Base-by-base conservation (phyloP, 2,797 vertebrate species). In the Tarsius wallacei region DNA sequence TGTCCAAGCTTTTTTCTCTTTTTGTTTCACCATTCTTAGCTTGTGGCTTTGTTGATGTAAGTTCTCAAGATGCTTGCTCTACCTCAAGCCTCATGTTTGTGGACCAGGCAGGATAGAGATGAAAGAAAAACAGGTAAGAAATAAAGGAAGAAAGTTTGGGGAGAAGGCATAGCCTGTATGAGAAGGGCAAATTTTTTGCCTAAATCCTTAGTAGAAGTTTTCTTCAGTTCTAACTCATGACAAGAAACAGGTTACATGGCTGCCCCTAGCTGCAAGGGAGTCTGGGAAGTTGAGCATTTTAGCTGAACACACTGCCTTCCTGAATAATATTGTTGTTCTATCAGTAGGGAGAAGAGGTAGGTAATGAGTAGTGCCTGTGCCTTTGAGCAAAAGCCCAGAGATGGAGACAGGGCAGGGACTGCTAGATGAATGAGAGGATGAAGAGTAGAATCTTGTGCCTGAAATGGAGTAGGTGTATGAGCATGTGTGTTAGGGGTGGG, bases 321-420 rank as follows among this genome's bases (percentile, higher is more conserved):
- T 89, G 64, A 86, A 63, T 78, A 47, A 80, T 53, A 16, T 3
- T 51, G 21, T 7, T 13, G 7, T 76, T 92, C 61, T 47, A 10
- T 63, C 36, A 81, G 55, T 22, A 78, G 31, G 19, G 4, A 55
- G 12, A 78, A 68, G 19, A 71, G 33, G 22, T 64, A 53, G 28
- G 12, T 24, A 84, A 17, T 7, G 7, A 81, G 26, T 21, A 55
- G 12, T 19, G 6, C 49, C 15, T 78, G 47, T 33, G n/a, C 22
- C 80, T 94, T 80, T 83, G 63, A 97, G 82, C 26, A 68, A 33
- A 87, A 95, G 51, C 14, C 83, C 77, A 68, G 47, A 28, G 36
- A 26, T 57, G 53, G 64, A 31, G 7, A 63, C 21, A 71, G 47
- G 21, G 13, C 12, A 76, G 64, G 57, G 64, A 57, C 24, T 93